phyloP scores from a whole-genome alignment of 1,140 invertebrate species.

The Aphis craccivora region DNA sequence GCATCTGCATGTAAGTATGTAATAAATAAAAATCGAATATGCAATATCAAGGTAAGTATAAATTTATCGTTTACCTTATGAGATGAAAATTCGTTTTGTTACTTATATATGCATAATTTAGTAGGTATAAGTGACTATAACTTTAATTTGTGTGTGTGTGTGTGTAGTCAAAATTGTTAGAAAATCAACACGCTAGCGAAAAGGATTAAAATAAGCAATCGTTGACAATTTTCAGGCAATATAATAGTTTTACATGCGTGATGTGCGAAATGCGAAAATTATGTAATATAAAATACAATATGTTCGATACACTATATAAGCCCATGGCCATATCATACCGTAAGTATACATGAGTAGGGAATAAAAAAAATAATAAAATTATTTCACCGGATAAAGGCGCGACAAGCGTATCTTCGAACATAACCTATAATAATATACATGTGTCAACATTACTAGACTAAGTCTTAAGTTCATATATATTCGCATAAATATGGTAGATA shows the following conservation, averaged over 20 bases:
- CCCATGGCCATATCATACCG: background rate
- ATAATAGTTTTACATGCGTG: background rate
- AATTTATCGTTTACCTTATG: background rate
- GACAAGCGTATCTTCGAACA: background rate
- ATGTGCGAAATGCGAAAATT: background rate
- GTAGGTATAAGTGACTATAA: background rate
- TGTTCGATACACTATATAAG: background rate
- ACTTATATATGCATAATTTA: background rate
- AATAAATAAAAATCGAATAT: background rate
- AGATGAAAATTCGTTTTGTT: background rate
- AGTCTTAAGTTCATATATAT: background rate
- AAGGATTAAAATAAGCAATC: background rate
- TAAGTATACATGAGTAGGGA: background rate
- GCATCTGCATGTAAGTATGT: background rate
- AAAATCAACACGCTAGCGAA: background rate
- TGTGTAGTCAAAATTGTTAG: background rate
- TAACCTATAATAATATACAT: background rate
- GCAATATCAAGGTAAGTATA: background rate
- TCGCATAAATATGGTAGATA: background rate
- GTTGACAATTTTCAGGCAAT: background rate
- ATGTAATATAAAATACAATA: background rate
- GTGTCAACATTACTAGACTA: background rate
- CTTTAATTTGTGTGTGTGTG: background rate
- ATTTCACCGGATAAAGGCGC: background rate
- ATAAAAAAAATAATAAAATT: background rate